Percentiles rank a stretch among this genome's conserved stretches.
These are phyloP conservation scores for Neomonachus schauinslandi DNA, from an alignment of 2,113 vertebrate genomes.

Conservation along the genomic window DNA sequence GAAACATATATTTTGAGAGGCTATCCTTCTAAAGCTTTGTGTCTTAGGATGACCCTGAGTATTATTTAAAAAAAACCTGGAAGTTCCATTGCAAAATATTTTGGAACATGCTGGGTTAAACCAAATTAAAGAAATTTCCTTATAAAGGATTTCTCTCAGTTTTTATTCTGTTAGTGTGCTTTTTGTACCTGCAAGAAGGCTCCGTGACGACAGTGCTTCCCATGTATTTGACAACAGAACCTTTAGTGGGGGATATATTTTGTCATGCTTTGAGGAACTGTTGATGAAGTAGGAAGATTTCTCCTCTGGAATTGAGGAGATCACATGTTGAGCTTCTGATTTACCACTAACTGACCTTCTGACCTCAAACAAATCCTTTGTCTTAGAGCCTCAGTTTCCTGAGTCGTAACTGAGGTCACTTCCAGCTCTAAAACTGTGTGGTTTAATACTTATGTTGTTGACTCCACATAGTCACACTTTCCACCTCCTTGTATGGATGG, in stretches of 20 bases:
- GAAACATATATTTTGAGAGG: neutral
- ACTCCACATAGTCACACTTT: constrained; percentile 14
- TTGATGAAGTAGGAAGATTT: neutral
- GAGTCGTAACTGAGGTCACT: neutral
- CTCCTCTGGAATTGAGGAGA: neutral
- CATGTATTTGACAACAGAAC: neutral
- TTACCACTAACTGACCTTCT: neutral
- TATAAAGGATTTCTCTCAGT: neutral
- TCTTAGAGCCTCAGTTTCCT: constrained; percentile 39
- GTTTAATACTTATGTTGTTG: constrained; percentile 44
- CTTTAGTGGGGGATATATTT: neutral
- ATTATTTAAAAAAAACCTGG: neutral
- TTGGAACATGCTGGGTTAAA: constrained; percentile 32
- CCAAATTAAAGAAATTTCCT: neutral
- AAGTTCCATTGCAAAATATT: constrained; percentile 32
- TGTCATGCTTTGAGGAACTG: neutral
- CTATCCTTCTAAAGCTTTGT: neutral
- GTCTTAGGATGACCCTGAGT: neutral
- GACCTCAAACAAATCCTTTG: neutral
- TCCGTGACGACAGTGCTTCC: neutral
- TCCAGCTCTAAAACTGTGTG: neutral
- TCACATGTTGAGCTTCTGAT: neutral
- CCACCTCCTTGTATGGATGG: neutral
- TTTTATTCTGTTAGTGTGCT: neutral
- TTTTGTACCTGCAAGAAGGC: neutral